Evolutionary conservation across 2,797 vertebrate genomes (phyloP).

Genomic region (Rhynchonycteris naso): DNA sequence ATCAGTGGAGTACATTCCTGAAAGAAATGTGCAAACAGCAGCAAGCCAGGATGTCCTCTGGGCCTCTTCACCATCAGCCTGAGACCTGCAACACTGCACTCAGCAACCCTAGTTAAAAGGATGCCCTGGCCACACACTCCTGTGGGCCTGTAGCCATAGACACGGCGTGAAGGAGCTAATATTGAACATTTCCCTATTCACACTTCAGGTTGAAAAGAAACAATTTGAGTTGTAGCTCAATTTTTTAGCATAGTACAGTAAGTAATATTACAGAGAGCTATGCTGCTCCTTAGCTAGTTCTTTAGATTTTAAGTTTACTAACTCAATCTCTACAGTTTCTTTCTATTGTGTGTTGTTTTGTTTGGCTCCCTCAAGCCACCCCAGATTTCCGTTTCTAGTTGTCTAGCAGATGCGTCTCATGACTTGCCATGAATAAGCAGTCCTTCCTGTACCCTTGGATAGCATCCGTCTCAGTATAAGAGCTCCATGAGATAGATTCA

Average conservation of each 20-base stretch:
- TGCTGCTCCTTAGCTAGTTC: not conserved
- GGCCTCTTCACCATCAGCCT: not conserved
- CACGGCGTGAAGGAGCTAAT: not conserved
- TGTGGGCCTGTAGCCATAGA: not conserved
- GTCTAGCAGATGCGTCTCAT: not conserved
- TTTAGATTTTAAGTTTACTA: constrained; percentile 10
- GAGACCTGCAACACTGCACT: not conserved
- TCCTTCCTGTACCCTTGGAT: not conserved
- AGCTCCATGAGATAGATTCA: constrained; percentile 20
- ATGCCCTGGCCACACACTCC: too few relatives aligned
- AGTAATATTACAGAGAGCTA: not conserved
- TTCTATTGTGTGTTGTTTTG: not conserved
- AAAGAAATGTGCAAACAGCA: not conserved
- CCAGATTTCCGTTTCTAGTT: not conserved
- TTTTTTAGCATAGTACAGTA: not conserved
- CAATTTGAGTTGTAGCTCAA: not conserved
- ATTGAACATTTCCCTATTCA: not conserved
- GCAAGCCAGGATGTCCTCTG: too few relatives aligned
- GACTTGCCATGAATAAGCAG: not conserved
- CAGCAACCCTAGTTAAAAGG: not conserved
- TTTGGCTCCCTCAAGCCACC: not conserved
- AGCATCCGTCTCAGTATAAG: not conserved
- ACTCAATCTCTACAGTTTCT: constrained; percentile 16
- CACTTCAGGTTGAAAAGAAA: not conserved
- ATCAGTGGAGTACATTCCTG: not conserved